These are phyloP conservation scores for Cryptoprocta ferox DNA, from an alignment of 2,797 vertebrate genomes.

Conservation along the genomic window DNA sequence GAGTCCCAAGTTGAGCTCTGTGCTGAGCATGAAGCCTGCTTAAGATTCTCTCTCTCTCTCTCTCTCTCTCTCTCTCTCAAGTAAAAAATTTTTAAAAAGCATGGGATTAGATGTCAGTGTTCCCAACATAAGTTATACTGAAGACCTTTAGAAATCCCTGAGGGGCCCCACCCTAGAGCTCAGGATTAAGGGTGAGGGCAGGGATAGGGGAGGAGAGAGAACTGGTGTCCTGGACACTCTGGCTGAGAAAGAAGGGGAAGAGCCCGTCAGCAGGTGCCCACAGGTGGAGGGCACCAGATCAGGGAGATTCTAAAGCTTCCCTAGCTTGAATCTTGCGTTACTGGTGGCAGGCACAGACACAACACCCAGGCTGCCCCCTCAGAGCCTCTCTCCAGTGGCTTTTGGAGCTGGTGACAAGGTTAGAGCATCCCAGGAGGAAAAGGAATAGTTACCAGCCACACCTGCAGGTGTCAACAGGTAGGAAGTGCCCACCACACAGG, in stretches of 20 bases:
- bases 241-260: not conserved
- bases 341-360: not conserved
- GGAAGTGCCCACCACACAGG: not conserved
- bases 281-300: not conserved
- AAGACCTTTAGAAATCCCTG: not conserved
- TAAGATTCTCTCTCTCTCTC: no score
- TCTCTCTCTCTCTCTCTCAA: no score
- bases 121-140: not conserved
- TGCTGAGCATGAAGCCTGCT: no score
- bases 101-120: not conserved
- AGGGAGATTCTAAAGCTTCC: not conserved
- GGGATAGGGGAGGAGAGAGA: not conserved
- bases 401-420: not conserved
- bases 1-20: no score
- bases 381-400: not conserved
- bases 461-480: no score
- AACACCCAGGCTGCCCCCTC: not conserved
- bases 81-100: no score
- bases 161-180: no score
- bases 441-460: not conserved
- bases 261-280: not conserved
- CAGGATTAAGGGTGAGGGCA: not conserved
- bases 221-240: not conserved
- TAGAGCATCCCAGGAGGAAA: not conserved
- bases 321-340: not conserved